Percentiles rank a stretch among this genome's conserved stretches.
Evolutionary conservation across 2,797 vertebrate species (phyloP).

Genomic region (Poeciliopsis infans): DNA sequence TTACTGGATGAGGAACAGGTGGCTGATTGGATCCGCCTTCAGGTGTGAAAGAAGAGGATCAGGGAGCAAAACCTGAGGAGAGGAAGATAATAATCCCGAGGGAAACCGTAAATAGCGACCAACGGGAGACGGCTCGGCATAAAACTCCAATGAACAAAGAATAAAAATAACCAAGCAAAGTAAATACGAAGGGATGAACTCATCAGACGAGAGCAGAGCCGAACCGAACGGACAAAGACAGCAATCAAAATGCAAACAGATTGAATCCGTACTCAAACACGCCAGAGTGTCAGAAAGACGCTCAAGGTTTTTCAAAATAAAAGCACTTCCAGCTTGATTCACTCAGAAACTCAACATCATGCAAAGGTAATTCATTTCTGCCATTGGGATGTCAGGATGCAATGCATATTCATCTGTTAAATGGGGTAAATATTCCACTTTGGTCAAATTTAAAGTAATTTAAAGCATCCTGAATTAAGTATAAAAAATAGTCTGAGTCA

Average conservation of each 20-base stretch:
- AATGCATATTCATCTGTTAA: neutral
- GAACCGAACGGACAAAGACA: neutral
- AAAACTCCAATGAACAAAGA: neutral
- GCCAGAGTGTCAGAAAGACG: neutral
- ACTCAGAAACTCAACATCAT: neutral
- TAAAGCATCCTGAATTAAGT: neutral
- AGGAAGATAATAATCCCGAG: neutral
- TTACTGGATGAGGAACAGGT: neutral
- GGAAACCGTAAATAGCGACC: neutral
- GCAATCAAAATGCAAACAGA: neutral
- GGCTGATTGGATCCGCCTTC: neutral
- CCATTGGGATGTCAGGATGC: neutral
- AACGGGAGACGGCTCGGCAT: neutral
- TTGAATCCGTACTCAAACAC: neutral
- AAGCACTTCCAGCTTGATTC: neutral
- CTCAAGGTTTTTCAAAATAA: neutral
- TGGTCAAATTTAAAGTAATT: neutral
- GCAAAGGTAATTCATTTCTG: neutral
- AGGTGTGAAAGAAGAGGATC: neutral
- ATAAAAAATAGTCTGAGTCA: neutral
- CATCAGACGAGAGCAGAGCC: neutral
- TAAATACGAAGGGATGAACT: neutral
- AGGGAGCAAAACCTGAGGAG: neutral
- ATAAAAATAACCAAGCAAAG: neutral
- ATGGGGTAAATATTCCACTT: neutral